These are phyloP conservation scores for Euproctis similis DNA, from an alignment of 2,888 invertebrate species.

Conservation along the genomic window DNA sequence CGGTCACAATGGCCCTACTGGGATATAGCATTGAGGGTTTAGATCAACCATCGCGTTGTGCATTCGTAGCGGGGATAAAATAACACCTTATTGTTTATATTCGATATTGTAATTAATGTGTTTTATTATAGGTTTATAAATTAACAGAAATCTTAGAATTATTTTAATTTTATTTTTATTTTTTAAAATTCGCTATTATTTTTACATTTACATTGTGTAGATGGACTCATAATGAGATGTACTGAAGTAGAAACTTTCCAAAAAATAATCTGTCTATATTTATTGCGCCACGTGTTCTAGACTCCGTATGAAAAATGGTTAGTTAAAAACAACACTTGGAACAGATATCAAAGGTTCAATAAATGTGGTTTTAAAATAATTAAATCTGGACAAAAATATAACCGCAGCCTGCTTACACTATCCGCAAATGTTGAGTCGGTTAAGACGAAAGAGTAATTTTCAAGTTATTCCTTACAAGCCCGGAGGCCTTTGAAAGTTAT, in stretches of 20 bases:
- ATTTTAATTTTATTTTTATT: too few species aligned
- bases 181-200: too few species aligned
- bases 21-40: constrained; percentile 57
- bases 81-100: constrained; percentile 4
- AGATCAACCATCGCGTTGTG: constrained; percentile 18
- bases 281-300: too few species aligned
- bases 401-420: constrained; percentile 29
- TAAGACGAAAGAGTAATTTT: constrained; percentile 32
- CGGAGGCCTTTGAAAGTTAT: constrained; percentile 31
- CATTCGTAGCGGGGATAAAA: constrained; percentile 7
- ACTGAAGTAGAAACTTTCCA: too few species aligned
- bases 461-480: constrained; percentile 38
- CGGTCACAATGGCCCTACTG: constrained; percentile 46
- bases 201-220: too few species aligned
- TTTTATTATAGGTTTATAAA: too few species aligned
- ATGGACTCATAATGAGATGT: too few species aligned
- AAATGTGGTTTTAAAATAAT: constrained; percentile 17
- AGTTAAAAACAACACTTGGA: too few species aligned
- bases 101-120: neutral
- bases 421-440: constrained; percentile 27
- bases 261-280: too few species aligned
- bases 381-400: constrained; percentile 28
- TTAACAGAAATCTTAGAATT: too few species aligned
- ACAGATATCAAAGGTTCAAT: too few species aligned
- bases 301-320: too few species aligned